These are phyloP conservation scores for Microtus montanus DNA, from an alignment of 2,113 vertebrate species.

Conservation along the genomic window DNA sequence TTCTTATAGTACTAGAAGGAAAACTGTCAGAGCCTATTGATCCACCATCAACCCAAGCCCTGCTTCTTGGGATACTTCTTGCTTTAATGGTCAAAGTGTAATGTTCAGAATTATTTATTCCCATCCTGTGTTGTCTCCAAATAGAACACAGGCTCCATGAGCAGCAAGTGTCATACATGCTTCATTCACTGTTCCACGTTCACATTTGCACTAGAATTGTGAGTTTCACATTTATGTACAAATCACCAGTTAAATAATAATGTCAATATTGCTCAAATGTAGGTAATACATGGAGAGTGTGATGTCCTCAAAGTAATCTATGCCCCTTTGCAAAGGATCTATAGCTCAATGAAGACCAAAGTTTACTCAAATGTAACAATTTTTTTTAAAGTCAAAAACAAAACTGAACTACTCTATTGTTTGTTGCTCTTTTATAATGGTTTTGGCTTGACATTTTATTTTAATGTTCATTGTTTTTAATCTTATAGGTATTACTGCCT, in stretches of 20 bases:
- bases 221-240: background rate
- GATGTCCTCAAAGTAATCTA: background rate
- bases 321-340: fast-evolving
- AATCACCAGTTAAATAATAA: background rate
- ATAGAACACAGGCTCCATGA: background rate
- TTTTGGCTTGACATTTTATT: background rate
- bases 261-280: background rate
- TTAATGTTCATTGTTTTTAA: background rate
- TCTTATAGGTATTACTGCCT: background rate
- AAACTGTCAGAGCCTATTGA: background rate
- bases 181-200: background rate
- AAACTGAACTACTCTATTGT: background rate
- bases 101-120: background rate
- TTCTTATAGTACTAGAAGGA: background rate
- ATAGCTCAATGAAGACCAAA: background rate
- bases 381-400: too few species aligned
- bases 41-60: background rate
- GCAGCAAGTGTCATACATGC: background rate
- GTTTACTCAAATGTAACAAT: background rate
- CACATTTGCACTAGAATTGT: background rate
- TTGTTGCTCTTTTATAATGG: background rate
- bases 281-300: fast-evolving
- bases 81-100: too few species aligned
- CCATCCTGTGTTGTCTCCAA: background rate
- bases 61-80: background rate